Evolutionary conservation across 1,140 invertebrate genomes (phyloP).

Genomic region (Thaumetopoea pityocampa): DNA sequence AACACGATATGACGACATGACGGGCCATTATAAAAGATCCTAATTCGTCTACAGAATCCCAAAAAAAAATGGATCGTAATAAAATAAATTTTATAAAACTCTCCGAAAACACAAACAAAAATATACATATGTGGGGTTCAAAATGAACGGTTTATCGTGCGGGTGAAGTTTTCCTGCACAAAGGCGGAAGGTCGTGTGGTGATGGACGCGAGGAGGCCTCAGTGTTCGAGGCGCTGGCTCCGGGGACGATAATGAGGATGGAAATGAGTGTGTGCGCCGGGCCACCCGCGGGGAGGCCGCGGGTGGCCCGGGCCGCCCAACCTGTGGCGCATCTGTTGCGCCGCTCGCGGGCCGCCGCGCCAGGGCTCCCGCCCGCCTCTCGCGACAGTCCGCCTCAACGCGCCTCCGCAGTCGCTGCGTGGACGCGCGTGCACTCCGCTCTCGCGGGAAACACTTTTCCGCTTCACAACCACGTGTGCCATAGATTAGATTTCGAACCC

Average conservation of each 20-base stretch:
- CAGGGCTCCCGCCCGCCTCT: slow-evolving; percentile 37
- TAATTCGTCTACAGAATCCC: too few relatives aligned
- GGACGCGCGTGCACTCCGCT: slow-evolving; percentile 3
- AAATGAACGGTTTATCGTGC: slow-evolving; percentile 12
- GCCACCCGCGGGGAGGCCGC: slow-evolving; percentile 27
- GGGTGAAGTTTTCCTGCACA: slow-evolving; percentile 12
- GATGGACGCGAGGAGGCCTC: slow-evolving; percentile 16
- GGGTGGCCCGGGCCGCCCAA: slow-evolving; percentile 47
- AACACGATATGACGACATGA: too few relatives aligned
- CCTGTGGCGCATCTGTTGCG: slow-evolving; percentile 72
- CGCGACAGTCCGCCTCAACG: slow-evolving; percentile 47
- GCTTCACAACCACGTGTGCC: slow-evolving; percentile 32
- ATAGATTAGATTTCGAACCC: too few relatives aligned
- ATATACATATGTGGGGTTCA: slow-evolving; percentile 10
- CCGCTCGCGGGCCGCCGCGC: slow-evolving; percentile 36
- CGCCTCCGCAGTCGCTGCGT: slow-evolving; percentile 25
- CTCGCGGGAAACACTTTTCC: slow-evolving; percentile 20
- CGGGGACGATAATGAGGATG: slow-evolving; percentile 62
- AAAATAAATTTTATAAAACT: slow-evolving; percentile 14
- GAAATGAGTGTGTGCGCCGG: slow-evolving; percentile 53
- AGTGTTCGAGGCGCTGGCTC: slow-evolving; percentile 39
- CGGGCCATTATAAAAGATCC: too few relatives aligned
- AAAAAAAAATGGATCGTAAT: too few relatives aligned
- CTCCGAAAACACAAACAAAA: slow-evolving; percentile 12
- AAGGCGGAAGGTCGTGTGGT: slow-evolving; percentile 17